These are phyloP conservation scores for Cydia splendana DNA, from an alignment of 1,140 invertebrate genomes.

Conservation along the genomic window DNA sequence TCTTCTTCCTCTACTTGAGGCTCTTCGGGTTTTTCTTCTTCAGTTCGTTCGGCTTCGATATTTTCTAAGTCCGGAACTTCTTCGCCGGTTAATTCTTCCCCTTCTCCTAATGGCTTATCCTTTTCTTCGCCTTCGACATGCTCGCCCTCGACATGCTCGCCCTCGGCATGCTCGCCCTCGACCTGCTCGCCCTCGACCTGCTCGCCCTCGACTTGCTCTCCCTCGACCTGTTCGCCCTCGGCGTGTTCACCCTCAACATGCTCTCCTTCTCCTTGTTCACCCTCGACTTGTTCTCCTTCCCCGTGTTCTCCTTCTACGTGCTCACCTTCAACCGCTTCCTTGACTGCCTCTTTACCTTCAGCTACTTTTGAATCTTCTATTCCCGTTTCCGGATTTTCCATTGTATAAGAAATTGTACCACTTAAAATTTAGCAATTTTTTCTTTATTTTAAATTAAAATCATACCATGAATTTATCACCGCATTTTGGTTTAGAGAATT, in stretches of 20 bases:
- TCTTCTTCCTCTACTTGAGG: slow-evolving; percentile 59
- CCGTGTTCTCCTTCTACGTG: slow-evolving; percentile 38
- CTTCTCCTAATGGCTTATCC: background rate
- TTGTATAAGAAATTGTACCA: slow-evolving; percentile 19
- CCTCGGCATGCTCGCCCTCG: slow-evolving; percentile 26
- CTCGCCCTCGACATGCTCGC: background rate
- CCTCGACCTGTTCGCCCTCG: background rate
- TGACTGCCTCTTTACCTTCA: slow-evolving; percentile 41
- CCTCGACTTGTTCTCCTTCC: slow-evolving; percentile 39
- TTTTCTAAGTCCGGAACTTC: background rate
- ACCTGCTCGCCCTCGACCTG: slow-evolving; percentile 44
- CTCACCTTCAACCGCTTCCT: slow-evolving; percentile 39
- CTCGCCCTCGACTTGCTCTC: slow-evolving; percentile 43
- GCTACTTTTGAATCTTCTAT: slow-evolving; percentile 32
- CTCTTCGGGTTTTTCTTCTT: slow-evolving; percentile 46
- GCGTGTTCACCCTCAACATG: slow-evolving; percentile 36
- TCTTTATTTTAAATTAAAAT: slow-evolving; percentile 36
- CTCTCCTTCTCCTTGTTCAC: slow-evolving; percentile 45
- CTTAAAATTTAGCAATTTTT: slow-evolving; percentile 34
- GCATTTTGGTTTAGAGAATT: slow-evolving; percentile 57
- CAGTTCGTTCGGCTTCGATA: slow-evolving; percentile 38
- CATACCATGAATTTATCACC: slow-evolving; percentile 64
- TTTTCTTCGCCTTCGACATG: slow-evolving; percentile 2
- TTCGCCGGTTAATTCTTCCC: slow-evolving; percentile 34
- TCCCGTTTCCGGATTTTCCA: slow-evolving; percentile 37